Conservation (phyloP, 2,797 vertebrate genomes). For the Gallirallus australis region DNA sequence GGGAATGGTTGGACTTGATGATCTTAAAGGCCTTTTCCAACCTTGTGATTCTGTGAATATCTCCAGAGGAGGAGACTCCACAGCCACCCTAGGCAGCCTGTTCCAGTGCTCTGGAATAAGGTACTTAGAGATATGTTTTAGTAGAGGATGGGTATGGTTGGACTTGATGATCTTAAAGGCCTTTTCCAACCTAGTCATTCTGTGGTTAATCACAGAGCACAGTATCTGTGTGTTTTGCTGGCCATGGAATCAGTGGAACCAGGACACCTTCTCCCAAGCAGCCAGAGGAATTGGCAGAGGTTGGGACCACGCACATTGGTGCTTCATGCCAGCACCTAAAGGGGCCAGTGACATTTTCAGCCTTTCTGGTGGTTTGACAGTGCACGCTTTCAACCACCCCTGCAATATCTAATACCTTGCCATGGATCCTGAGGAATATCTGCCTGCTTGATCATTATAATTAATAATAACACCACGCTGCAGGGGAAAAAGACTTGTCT, state of each 20-base stretch:
- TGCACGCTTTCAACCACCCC: not conserved
- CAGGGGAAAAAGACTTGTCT: not conserved
- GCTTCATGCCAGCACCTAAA: not conserved
- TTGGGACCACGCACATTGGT: fast-evolving
- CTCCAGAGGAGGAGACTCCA: too few species aligned
- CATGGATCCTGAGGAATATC: not conserved
- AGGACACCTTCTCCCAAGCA: not conserved
- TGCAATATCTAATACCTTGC: slow-evolving; percentile 11
- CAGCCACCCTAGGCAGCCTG: too few species aligned
- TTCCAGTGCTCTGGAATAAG: too few species aligned
- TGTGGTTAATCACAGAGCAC: not conserved
- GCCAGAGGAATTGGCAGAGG: not conserved
- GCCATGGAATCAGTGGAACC: not conserved
- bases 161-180: too few species aligned
- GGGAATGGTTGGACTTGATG: too few species aligned
- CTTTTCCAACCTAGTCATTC: too few species aligned
- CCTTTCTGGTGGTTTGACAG: not conserved
- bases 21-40: too few species aligned
- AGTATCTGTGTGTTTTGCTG: not conserved
- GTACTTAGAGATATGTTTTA: too few species aligned
- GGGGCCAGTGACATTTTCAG: not conserved
- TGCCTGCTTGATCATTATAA: not conserved
- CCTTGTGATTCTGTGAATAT: too few species aligned
- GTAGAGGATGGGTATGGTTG: too few species aligned
- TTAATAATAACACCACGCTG: not conserved